A percentile compares a stretch with the other conserved stretches of the same genome.
phyloP scores from a whole-genome alignment of 2,888 invertebrate genomes.

The Leptura quadrifasciata region DNA sequence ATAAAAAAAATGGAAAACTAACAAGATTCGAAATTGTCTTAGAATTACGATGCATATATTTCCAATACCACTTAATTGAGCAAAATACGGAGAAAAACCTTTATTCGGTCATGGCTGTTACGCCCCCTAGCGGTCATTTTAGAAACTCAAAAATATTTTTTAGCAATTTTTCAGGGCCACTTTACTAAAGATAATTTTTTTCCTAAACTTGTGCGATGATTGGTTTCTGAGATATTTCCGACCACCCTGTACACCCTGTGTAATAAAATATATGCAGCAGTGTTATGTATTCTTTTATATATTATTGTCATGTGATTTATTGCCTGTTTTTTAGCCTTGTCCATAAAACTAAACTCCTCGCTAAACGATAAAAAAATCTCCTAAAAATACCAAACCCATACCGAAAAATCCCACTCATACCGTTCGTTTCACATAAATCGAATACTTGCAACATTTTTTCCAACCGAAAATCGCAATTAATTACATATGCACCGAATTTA shows the following conservation, averaged over 20 bases:
- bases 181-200: too few species aligned
- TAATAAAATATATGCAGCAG: background rate
- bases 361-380: background rate
- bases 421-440: constrained; percentile 49
- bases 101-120: too few species aligned
- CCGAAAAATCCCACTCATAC: background rate
- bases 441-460: constrained; percentile 55
- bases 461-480: constrained; percentile 58
- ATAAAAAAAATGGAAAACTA: too few species aligned
- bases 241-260: background rate
- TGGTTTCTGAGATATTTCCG: too few species aligned
- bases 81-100: too few species aligned
- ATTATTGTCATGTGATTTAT: background rate
- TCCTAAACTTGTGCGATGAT: too few species aligned
- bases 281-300: background rate
- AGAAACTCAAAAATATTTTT: too few species aligned
- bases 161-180: too few species aligned
- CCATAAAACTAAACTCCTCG: background rate
- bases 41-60: too few species aligned
- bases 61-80: too few species aligned
- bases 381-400: background rate
- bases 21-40: too few species aligned
- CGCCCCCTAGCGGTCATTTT: too few species aligned
- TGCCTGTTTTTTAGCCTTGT: background rate
- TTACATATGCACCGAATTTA: constrained; percentile 62